A percentile compares a stretch with the other conserved stretches of the same genome.
Conservation (phyloP, 2,888 invertebrate species). For the Nysson spinosus region DNA sequence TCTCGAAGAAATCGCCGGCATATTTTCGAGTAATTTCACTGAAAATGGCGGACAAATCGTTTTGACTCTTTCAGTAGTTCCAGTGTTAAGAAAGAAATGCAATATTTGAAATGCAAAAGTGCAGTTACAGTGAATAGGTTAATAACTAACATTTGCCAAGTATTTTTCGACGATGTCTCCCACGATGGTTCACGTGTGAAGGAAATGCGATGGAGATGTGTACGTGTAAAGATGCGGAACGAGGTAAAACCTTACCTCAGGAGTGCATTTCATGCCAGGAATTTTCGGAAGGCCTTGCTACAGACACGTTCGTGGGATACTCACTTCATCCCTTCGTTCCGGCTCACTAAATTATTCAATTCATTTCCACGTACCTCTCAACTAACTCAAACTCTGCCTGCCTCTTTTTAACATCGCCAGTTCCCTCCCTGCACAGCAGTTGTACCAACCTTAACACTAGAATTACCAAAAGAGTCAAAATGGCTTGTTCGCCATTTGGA, state of each 20-base stretch:
- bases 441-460: neutral
- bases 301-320: constrained; percentile 49
- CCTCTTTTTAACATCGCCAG: neutral
- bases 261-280: constrained; percentile 30
- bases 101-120: too few relatives aligned
- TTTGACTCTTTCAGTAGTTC: too few relatives aligned
- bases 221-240: constrained; percentile 15
- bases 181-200: constrained; percentile 18
- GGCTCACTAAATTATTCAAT: constrained; percentile 64
- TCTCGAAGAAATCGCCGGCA: too few relatives aligned
- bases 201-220: constrained; percentile 31
- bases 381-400: constrained; percentile 44
- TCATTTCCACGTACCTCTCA: constrained; percentile 53
- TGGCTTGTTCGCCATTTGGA: too few relatives aligned
- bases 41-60: too few relatives aligned
- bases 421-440: neutral
- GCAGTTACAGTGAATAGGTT: constrained; percentile 4
- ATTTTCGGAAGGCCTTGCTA: constrained; percentile 44
- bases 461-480: too few relatives aligned
- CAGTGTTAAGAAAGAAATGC: too few relatives aligned
- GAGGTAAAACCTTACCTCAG: constrained; percentile 38
- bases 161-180: constrained; percentile 31
- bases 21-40: too few relatives aligned
- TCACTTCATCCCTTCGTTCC: constrained; percentile 52
- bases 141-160: constrained; percentile 21